Evolutionary conservation across 2,797 vertebrate species (phyloP), one percentile per base, ranked within the genome.

Genomic region (Peromyscus aztecus): DNA sequence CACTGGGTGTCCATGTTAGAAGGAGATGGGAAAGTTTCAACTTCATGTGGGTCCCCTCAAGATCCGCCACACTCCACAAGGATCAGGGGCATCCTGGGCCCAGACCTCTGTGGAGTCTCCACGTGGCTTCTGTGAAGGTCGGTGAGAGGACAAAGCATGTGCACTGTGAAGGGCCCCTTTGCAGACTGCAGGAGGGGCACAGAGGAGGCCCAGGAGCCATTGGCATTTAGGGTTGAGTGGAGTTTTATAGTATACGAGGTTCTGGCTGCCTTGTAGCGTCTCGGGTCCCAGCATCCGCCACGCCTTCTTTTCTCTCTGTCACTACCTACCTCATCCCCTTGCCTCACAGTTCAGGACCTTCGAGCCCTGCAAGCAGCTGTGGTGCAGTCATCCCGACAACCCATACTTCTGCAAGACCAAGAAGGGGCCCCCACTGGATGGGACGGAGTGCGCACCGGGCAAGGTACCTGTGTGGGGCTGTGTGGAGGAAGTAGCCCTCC

Each of bases 351-450:
- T 99, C 98, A 99, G 99, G 84, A 99, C 99, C 6, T 99, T 99
- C 0, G 99, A 99, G 94, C 99, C 99, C 17, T 99, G 99, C 98
- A 99, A 99, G 97, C 99, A 99, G 97, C 98, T 99, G 94, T 99
- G 99, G 99, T 99, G 99, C 99, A 99, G 99, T 97, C 99, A 99
- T 91, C 99, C 99, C 0, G 99, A 99, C 98, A 99, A 99, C 98
- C 99, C 99, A 2, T 99, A 99, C 98, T 99, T 99, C 98, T 99
- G 99, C 98, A 99, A 99, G 98, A 99, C 99, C 81, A 99, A 99
- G 98, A 99, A 99, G 97, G 99, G 99, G 1, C 99, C 99, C 0
- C 99, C 99, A 0, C 99, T 99, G 96, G 99, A 99, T 0, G 99
- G 99, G 27, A 99, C 99, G 0, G 99, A 99, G 97, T 99, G 99